Evolutionary conservation across 2,113 vertebrate genomes (phyloP).

Genomic region (Ornithorhynchus anatinus): DNA sequence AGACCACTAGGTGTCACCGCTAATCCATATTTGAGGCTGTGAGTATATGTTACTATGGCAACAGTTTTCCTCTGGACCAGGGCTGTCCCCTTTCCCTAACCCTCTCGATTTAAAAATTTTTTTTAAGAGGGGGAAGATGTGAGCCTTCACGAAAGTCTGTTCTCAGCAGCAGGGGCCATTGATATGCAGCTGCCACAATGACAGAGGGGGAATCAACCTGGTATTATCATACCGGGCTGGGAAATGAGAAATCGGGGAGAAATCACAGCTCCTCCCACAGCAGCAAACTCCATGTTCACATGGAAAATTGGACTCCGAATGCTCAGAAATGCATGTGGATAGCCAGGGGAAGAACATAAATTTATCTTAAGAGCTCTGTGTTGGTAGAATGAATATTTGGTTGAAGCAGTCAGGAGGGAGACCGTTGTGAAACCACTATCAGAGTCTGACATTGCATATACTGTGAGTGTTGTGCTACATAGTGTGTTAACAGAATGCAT

Average conservation of each 20-base stretch:
- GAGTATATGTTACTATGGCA: constrained; percentile 25
- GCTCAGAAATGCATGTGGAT: background rate
- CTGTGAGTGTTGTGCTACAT: too few relatives aligned
- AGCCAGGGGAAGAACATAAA: background rate
- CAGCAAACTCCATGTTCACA: background rate
- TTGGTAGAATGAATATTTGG: background rate
- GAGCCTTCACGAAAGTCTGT: constrained; percentile 11
- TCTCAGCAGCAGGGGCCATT: constrained; percentile 10
- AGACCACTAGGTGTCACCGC: constrained; percentile 43
- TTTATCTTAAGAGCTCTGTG: background rate
- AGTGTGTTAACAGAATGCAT: too few relatives aligned
- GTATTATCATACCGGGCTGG: background rate
- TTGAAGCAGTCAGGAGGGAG: background rate
- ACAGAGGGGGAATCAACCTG: background rate
- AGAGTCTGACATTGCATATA: background rate
- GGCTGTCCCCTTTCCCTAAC: background rate
- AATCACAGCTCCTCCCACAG: background rate
- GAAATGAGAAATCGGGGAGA: background rate
- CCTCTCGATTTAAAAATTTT: background rate
- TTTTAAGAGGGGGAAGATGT: background rate
- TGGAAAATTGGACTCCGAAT: background rate
- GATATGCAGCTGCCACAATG: background rate
- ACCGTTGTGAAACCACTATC: background rate
- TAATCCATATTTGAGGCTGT: background rate
- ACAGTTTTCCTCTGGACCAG: constrained; percentile 7